Conservation (phyloP, 2,113 vertebrate species). For the Apteryx mantelli region DNA sequence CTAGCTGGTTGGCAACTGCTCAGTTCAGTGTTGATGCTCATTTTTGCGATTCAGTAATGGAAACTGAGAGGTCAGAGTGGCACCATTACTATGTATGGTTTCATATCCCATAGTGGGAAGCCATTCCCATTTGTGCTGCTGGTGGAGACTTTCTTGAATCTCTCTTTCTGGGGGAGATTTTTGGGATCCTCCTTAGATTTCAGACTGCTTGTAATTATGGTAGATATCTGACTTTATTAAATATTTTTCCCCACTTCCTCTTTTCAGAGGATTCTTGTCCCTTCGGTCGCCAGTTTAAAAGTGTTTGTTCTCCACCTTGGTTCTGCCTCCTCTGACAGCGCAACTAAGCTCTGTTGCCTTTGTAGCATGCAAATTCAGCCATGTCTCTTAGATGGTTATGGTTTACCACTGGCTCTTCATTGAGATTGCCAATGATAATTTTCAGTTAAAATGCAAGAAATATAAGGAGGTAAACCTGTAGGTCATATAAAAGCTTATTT, state of each 20-base stretch:
- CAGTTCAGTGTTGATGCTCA: neutral
- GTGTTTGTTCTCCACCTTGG: neutral
- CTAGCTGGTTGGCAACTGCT: neutral
- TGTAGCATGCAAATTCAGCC: neutral
- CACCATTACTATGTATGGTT: fast-evolving
- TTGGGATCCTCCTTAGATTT: neutral
- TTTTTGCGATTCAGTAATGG: neutral
- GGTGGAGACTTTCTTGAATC: neutral
- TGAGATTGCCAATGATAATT: neutral
- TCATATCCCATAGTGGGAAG: neutral
- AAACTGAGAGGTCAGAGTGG: neutral
- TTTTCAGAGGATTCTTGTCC: neutral
- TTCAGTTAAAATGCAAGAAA: neutral
- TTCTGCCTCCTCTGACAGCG: neutral
- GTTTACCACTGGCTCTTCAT: neutral
- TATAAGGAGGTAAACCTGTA: neutral
- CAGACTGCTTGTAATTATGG: neutral
- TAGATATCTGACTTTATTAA: neutral
- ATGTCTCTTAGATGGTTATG: neutral
- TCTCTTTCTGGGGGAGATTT: neutral
- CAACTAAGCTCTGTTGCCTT: neutral
- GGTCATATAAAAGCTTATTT: neutral
- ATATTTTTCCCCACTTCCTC: neutral
- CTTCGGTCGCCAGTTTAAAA: neutral
- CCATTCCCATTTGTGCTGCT: neutral